Evolutionary conservation across 2,113 vertebrate genomes (phyloP), one percentile per base, ranked within the genome.

Genomic region (Phalacrocorax carbo): DNA sequence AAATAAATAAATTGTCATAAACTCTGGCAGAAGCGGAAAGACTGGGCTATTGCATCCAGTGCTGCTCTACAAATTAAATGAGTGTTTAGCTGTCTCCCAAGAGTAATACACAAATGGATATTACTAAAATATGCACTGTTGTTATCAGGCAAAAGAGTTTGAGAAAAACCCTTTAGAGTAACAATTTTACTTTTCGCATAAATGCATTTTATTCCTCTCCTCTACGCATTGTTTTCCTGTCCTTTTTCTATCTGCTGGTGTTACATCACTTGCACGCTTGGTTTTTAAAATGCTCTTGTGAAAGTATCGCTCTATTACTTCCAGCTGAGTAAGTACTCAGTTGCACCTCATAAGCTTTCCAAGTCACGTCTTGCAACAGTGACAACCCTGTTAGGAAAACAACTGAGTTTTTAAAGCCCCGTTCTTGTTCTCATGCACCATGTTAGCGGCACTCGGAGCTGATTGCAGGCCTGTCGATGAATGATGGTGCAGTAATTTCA

Each of bases 291-390:
- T 42, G 51, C 75, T 85, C 88, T 94, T 94, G 90, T 96, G 93
- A 90, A 91, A 93, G 86, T 94, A 95, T 70, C 81, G 23, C 89
- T 95, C 62, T 91, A 66, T 97, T 96, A 96, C 83, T 97, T 93
- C 91, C 95, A 96, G 93, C 96, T 96, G 93, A 97, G 90, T 96
- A 97, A 97, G 94, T 96, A 83, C 95, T 96, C 86, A 96, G 96
- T 94, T 92, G 79, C 86, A 86, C 84, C 90, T 96, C 92, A 94
- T 97, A 92, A 97, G 77, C 88, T 86, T 91, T 94, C 93, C 90
- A 95, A 94, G 96, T 97, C 92, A 93, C 78, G 80, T 96, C 94
- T 92, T 3, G 18, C 85, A 90, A 79, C 90, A 96, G 90, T 91
- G 93, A 92, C 93, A 96, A 66, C 83, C 58, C 69, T 54, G 87